Evolutionary conservation across 1,140 invertebrate genomes (phyloP), one percentile per base, ranked within the genome.

Genomic region (Fopius arisanus): DNA sequence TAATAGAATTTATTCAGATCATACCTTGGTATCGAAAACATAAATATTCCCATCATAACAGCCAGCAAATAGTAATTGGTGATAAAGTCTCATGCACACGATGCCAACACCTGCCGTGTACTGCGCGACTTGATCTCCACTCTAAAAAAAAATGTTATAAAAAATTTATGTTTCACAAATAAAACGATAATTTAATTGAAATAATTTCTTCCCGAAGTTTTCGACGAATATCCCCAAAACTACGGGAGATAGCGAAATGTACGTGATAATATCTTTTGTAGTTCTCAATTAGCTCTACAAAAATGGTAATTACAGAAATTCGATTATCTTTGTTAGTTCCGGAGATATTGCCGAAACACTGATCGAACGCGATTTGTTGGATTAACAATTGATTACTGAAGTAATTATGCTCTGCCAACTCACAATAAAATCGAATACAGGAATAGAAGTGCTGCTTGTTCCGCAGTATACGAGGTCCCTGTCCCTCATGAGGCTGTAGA

Each of bases 21-120:
- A 79, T 69, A 88, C 88, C 75, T 79, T 80, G 41, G 83, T 81
- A 77, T 92, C 87, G 79, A 92, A 91, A 67, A 93, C 89, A 81
- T 93, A 93, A 79, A 93, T 91, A 82, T 90, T 92, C 43, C 92
- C 92, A 81, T 93, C 91, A 78, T 93, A 93, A 85, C 92, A 93
- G 37, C 91, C 92, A 54, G 90, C 90, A 81, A 93, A 90, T 48
- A 93, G 77, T 33, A 92, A 87, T 62, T 84, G 81, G 21, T 90
- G 89, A 31, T 88, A 89, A 26, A 90, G 84, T 16, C 89, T 89
- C 85, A 93, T 89, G 62, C 91, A 91, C n/a, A 92, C 91, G 21
- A 91, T 90, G 10, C 92, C 92, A 77, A 90, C 91, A 33, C 92
- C 92, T 31, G 91, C 91, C 69, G 86, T 86, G 54, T 91, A 89